A percentile compares a stretch with the other conserved stretches of the same genome.
These are phyloP conservation scores for Vanacampus margaritifer DNA, from an alignment of 2,113 vertebrate genomes.

Conservation along the genomic window DNA sequence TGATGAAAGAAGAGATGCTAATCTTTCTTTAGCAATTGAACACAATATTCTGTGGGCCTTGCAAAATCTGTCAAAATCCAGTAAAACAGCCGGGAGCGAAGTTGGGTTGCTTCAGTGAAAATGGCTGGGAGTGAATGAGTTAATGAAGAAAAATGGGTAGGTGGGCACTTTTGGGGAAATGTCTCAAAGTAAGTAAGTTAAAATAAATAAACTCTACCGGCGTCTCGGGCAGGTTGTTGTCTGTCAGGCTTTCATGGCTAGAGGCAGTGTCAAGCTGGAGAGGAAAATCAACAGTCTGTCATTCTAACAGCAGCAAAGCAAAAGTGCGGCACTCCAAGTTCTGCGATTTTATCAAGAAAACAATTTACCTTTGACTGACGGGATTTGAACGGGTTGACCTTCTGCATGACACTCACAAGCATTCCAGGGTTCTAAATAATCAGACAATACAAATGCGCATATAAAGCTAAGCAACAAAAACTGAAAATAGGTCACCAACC, in stretches of 20 bases:
- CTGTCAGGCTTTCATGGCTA: constrained; percentile 35
- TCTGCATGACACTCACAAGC: constrained; percentile 54
- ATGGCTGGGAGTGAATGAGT: too few species aligned
- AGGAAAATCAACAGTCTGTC: not conserved
- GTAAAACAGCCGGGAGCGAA: too few species aligned
- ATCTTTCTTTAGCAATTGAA: too few species aligned
- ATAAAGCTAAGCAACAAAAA: not conserved
- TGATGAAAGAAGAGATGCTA: too few species aligned
- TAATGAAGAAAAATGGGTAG: too few species aligned
- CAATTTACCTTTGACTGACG: constrained; percentile 47
- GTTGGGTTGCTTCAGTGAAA: too few species aligned
- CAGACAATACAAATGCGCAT: not conserved
- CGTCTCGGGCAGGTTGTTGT: constrained; percentile 33
- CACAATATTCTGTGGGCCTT: too few species aligned
- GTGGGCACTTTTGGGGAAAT: too few species aligned
- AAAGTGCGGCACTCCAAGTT: not conserved
- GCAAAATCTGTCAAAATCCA: too few species aligned
- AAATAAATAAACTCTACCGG: constrained; percentile 26
- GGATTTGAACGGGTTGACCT: constrained; percentile 65
- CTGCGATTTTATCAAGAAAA: not conserved
- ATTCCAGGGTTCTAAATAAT: constrained; percentile 41
- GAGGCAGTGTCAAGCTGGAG: constrained; percentile 29
- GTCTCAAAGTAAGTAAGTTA: too few species aligned
- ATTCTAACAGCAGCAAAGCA: not conserved
- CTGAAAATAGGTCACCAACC: not conserved